Evolutionary conservation across 2,797 vertebrate genomes (phyloP), one percentile per base, ranked within the genome.

Genomic region (Halcyon leucocephala): DNA sequence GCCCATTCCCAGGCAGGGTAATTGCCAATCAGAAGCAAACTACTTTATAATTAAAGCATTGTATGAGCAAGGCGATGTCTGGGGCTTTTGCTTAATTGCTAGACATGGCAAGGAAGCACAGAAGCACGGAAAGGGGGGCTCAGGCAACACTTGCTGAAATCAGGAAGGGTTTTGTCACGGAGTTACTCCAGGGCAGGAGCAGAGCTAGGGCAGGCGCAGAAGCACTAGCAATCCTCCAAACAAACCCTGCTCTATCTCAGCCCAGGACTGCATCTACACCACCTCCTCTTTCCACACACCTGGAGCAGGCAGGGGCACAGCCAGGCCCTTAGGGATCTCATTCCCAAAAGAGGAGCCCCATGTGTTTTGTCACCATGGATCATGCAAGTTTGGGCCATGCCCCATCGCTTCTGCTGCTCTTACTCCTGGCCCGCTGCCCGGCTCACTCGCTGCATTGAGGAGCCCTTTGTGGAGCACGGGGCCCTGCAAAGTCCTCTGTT

Each of bases 21-120:
- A 97, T 93, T 95, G 86, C 78, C 83, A 96, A 74, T 95, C 91
- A 93, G 61, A 93, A 92, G 84, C 83, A 93, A 95, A 90, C 64
- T 41, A 49, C 86, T 93, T 94, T 71, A 90, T 95, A 94, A 97
- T 95, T 95, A 95, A 94, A 94, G 61, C 57, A 86, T 72, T 94
- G 88, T 89, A 94, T 94, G 90, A 94, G 81, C 91, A 93, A 79
- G 31, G 65, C 64, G 82, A 93, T 90, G 82, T 88, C 89, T 93
- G 87, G 73, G 73, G 66, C 54, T 95, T 90, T 78, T 58, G 58
- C 72, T 92, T 95, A 92, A 95, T 93, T 92, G 95, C 86, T 44
- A 70, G 82, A 46, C 2, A 0, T 44, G 55, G n/a, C 74, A 82
- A 28, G 62, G 81, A 92, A 93, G 94, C 93, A 86, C 64, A 92